Percentiles rank a stretch among this genome's conserved stretches.
phyloP scores from a whole-genome alignment of 2,888 invertebrate species.

The Agonopterix arenella region DNA sequence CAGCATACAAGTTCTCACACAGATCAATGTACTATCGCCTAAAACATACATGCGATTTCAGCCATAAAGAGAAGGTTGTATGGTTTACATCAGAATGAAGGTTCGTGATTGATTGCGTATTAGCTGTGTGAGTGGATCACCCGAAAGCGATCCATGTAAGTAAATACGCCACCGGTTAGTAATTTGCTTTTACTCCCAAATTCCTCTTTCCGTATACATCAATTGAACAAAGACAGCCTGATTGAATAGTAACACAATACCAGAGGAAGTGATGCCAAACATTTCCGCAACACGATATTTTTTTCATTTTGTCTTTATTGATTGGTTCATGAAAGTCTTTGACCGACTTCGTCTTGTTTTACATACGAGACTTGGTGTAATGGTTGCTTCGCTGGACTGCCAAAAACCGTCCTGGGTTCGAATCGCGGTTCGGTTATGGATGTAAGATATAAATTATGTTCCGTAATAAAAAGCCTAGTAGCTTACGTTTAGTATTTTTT shows the following conservation, averaged over 20 bases:
- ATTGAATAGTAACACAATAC: conserved; percentile 60
- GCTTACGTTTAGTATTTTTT: too few species aligned
- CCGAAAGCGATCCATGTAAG: conserved; percentile 42
- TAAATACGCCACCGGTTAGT: conserved; percentile 38
- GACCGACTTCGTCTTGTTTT: too few species aligned
- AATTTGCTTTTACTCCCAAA: conserved; percentile 44
- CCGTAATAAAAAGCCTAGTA: too few species aligned
- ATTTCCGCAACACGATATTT: conserved; percentile 21
- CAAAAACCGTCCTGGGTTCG: too few species aligned
- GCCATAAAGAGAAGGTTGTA: neutral
- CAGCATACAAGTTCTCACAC: conserved; percentile 20
- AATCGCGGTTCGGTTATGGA: too few species aligned
- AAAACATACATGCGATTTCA: neutral
- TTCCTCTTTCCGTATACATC: conserved; percentile 30
- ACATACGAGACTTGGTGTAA: too few species aligned
- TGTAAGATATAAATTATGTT: too few species aligned
- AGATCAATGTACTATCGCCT: conserved; percentile 1
- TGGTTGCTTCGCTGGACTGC: too few species aligned
- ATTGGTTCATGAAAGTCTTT: too few species aligned
- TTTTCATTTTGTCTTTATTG: neutral
- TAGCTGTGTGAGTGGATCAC: conserved; percentile 7
- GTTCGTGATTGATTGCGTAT: neutral
- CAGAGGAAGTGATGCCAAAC: conserved; percentile 31
- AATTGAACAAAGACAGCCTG: conserved; percentile 46
- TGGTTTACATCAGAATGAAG: neutral